Evolutionary conservation across 2,113 vertebrate species (phyloP).

Genomic region (Festucalex cinctus): DNA sequence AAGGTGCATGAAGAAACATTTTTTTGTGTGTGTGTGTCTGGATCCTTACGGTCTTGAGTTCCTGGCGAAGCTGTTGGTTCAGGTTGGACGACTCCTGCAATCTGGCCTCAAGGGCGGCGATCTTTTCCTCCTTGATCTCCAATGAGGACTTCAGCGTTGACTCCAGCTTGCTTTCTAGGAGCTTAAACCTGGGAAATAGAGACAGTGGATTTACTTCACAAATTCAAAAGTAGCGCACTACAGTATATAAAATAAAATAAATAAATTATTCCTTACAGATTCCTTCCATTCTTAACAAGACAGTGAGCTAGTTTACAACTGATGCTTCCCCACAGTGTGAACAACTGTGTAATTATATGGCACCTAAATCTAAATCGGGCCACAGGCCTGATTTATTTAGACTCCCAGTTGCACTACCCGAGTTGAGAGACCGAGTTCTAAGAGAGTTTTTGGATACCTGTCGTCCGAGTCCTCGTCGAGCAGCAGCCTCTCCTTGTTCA

Average conservation of each 20-base stretch:
- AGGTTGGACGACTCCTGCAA: conserved; percentile 96
- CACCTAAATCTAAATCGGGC: conserved; percentile 6
- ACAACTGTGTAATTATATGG: not conserved
- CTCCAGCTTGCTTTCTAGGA: conserved; percentile 93
- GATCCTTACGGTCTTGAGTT: conserved; percentile 89
- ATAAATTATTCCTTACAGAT: too few relatives aligned
- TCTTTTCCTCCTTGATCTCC: conserved; percentile 99
- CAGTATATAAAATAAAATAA: too few relatives aligned
- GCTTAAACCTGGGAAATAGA: conserved; percentile 80
- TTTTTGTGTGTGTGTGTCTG: not conserved
- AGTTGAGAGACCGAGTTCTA: too few relatives aligned
- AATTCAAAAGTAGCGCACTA: not conserved
- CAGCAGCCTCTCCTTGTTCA: conserved; percentile 93
- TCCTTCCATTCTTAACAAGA: not conserved
- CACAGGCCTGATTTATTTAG: conserved; percentile 1
- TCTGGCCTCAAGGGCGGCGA: conserved; percentile 92
- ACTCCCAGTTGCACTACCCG: not conserved
- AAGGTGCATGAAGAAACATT: not conserved
- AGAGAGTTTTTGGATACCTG: conserved; percentile 71
- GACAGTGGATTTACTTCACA: conserved; percentile 1
- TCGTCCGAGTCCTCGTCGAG: conserved; percentile 89
- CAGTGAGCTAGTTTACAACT: not conserved
- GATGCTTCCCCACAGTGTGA: conserved; percentile 2
- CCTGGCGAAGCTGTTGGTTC: conserved; percentile 95
- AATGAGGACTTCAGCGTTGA: conserved; percentile 92